Evolutionary conservation across 2,888 invertebrate species (phyloP), one percentile per base, ranked within the genome.

Genomic region (Euclidia mi): DNA sequence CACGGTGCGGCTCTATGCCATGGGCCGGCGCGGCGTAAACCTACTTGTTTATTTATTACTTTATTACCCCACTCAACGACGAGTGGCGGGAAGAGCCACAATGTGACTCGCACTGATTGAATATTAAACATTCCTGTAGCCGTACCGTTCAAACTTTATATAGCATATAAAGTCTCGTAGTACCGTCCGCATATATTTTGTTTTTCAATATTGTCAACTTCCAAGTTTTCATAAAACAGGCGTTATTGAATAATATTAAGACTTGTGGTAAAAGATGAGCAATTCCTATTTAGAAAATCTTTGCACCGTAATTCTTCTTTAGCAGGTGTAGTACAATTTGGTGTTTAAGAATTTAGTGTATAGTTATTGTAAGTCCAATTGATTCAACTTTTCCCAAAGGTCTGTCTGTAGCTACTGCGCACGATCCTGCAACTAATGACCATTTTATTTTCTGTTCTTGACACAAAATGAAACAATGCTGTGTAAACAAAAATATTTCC

Each of bases 21-120:
- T 53, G 58, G 71, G 64, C 70, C 71, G 75, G 72, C n/a, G n/a
- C n/a, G n/a, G n/a, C 78, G 75, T 76, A 79, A 74, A 69, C 71
- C 85, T 85, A 81, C 88, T 91, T 89, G 85, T 88, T 89, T 91
- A 91, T 91, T 89, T 90, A 90, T 89, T 84, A 87, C 88, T 86
- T 90, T 91, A 89, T 88, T 87, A 87, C 88, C 90, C 85, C 86
- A 89, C 87, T 90, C 89, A 84, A 84, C 79, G 85, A 80, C 71
- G 88, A 88, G 86, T 86, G 88, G 87, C 84, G 82, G 87, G 79
- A 83, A 84, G 79, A 83, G 82, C 84, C 87, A 88, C 89, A 88
- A 85, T 86, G 82, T 79, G 84, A 84, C 87, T 87, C 78, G 62
- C 80, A 79, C 85, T 87, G 87, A 90, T 90, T 89, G 87, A 90